Evolutionary conservation across 1,140 invertebrate species (phyloP).

Genomic region (Megathymus violae): DNA sequence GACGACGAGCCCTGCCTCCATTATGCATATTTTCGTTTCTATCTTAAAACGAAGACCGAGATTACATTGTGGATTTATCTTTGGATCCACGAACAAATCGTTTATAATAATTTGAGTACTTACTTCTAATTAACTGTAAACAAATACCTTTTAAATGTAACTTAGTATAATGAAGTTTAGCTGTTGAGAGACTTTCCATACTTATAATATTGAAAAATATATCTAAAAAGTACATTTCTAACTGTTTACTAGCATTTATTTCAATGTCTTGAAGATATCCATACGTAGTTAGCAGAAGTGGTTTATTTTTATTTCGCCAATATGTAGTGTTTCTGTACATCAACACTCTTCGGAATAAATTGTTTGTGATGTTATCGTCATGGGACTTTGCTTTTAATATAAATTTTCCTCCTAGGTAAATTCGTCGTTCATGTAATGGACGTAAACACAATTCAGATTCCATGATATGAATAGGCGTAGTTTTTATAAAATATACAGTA

Average conservation of each 20-base stretch:
- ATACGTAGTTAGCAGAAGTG: background rate
- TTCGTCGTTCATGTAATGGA: slow-evolving; percentile 14
- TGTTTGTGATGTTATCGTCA: slow-evolving; percentile 5
- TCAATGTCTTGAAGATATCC: background rate
- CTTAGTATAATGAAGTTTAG: slow-evolving; percentile 6
- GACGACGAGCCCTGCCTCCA: too few relatives aligned
- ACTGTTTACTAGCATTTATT: background rate
- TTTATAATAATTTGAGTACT: background rate
- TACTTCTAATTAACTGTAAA: background rate
- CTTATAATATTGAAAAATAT: slow-evolving; percentile 1
- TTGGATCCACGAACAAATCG: too few relatives aligned
- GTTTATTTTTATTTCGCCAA: slow-evolving; percentile 17
- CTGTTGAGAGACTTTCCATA: background rate
- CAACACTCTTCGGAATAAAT: background rate
- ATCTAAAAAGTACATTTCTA: slow-evolving; percentile 10
- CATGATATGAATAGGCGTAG: slow-evolving; percentile 19
- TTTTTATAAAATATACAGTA: slow-evolving; percentile 11
- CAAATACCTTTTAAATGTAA: slow-evolving; percentile 1
- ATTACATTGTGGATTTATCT: too few relatives aligned
- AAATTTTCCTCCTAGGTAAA: slow-evolving; percentile 22
- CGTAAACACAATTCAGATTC: slow-evolving; percentile 10
- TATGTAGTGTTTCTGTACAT: background rate
- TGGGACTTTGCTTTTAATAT: slow-evolving; percentile 1
- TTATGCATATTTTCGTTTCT: too few relatives aligned
- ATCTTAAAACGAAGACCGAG: too few relatives aligned